These are phyloP conservation scores for Eupelmus urozonus DNA, from an alignment of 2,888 invertebrate genomes.

Conservation along the genomic window DNA sequence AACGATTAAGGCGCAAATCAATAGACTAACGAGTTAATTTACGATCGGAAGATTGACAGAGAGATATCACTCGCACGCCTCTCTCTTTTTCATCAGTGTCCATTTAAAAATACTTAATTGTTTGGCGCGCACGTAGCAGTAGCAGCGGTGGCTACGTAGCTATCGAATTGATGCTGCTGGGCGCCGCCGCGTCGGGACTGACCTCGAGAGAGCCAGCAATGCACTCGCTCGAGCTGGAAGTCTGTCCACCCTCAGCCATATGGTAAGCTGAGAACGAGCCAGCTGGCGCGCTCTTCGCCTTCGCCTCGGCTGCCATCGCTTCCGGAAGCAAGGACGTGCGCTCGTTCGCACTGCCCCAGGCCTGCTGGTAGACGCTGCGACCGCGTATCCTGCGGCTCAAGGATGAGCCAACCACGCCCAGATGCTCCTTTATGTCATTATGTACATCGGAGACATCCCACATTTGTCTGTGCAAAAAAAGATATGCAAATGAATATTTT, in stretches of 20 bases:
- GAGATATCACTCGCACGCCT: background rate
- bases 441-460: constrained; percentile 98
- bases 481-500: constrained; percentile 45
- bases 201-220: constrained; percentile 62
- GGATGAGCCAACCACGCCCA: constrained; percentile 92
- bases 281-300: constrained; percentile 57
- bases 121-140: background rate
- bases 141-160: constrained; percentile 64
- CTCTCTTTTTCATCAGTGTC: background rate
- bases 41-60: too few relatives aligned
- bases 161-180: constrained; percentile 63
- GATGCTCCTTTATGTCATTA: constrained; percentile 94
- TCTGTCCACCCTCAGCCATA: constrained; percentile 64
- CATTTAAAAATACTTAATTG: constrained; percentile 31
- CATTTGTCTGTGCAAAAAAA: constrained; percentile 83
- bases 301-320: background rate
- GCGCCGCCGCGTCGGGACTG: constrained; percentile 63
- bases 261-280: constrained; percentile 64
- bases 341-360: constrained; percentile 80
- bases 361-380: constrained; percentile 86
- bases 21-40: background rate
- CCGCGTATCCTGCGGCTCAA: constrained; percentile 88
- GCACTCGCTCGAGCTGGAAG: constrained; percentile 62
- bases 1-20: constrained; percentile 4
- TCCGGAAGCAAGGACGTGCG: constrained; percentile 70